These are phyloP conservation scores for Calonectris borealis DNA, from an alignment of 2,113 vertebrate genomes.

Conservation along the genomic window DNA sequence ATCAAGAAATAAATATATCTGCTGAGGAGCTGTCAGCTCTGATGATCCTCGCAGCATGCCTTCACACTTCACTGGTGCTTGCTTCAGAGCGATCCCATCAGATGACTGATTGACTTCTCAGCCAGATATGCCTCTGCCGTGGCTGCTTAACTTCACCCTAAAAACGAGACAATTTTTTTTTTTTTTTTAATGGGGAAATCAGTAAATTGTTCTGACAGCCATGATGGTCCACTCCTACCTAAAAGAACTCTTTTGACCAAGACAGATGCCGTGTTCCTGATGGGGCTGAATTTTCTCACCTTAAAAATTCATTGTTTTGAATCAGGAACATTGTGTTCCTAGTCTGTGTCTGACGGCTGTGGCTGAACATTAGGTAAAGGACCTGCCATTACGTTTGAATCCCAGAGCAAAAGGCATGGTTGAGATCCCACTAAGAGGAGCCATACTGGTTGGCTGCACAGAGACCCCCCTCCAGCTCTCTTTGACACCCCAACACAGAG, in stretches of 20 bases:
- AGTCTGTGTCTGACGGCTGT: background rate
- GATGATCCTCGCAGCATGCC: background rate
- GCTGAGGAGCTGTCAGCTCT: background rate
- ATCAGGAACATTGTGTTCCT: background rate
- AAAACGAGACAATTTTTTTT: background rate
- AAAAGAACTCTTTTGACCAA: background rate
- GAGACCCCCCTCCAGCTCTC: background rate
- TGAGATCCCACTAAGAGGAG: background rate
- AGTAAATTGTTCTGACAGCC: background rate
- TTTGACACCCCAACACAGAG: background rate
- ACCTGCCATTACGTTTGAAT: background rate
- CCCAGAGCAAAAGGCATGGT: background rate
- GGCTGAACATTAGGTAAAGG: background rate
- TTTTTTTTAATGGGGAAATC: background rate
- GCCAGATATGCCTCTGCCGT: background rate
- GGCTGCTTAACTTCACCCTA: background rate
- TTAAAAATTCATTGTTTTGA: background rate
- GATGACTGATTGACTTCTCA: background rate
- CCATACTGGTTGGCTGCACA: background rate
- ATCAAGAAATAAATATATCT: background rate
- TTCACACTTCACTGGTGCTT: background rate
- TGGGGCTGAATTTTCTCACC: background rate
- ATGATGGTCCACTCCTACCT: background rate
- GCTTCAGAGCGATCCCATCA: background rate
- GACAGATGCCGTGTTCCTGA: background rate